Evolutionary conservation across 1,140 invertebrate species (phyloP).

Genomic region (Heliconius hermathena): DNA sequence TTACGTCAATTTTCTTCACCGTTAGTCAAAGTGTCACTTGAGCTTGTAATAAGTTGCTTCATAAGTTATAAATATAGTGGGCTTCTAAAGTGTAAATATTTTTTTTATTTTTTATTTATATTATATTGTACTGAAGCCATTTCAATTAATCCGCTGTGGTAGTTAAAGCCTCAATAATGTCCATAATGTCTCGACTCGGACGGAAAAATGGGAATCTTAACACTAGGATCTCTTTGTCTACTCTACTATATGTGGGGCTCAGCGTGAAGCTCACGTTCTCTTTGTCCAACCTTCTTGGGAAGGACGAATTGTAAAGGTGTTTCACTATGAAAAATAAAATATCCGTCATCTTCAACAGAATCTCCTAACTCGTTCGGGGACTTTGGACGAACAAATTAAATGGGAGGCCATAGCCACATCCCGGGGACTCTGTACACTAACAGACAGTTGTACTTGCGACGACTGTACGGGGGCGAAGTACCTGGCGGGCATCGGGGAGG

Average conservation of each 20-base stretch:
- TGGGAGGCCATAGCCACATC: constrained; percentile 74
- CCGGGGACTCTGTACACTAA: constrained; percentile 67
- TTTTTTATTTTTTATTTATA: too few relatives aligned
- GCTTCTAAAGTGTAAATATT: too few relatives aligned
- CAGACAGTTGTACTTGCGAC: constrained; percentile 64
- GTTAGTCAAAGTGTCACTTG: constrained; percentile 7
- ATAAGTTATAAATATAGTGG: neutral
- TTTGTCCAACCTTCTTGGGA: too few relatives aligned
- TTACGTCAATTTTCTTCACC: constrained; percentile 22
- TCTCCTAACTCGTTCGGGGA: constrained; percentile 59
- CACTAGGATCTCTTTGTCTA: too few relatives aligned
- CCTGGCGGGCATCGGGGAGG: constrained; percentile 60
- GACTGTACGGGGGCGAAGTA: constrained; percentile 66
- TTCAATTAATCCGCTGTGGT: too few relatives aligned
- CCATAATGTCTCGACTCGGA: too few relatives aligned
- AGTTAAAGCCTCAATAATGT: too few relatives aligned
- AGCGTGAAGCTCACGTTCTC: too few relatives aligned
- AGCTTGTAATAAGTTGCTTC: neutral
- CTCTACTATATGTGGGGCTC: too few relatives aligned
- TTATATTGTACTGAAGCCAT: too few relatives aligned
- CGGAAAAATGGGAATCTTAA: too few relatives aligned
- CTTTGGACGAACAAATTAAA: constrained; percentile 67
- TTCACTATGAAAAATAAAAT: neutral
- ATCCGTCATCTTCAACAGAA: constrained; percentile 50
- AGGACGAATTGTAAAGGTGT: too few relatives aligned